These are phyloP conservation scores for Fundulus diaphanus DNA, from an alignment of 2,797 vertebrate genomes.

Conservation along the genomic window DNA sequence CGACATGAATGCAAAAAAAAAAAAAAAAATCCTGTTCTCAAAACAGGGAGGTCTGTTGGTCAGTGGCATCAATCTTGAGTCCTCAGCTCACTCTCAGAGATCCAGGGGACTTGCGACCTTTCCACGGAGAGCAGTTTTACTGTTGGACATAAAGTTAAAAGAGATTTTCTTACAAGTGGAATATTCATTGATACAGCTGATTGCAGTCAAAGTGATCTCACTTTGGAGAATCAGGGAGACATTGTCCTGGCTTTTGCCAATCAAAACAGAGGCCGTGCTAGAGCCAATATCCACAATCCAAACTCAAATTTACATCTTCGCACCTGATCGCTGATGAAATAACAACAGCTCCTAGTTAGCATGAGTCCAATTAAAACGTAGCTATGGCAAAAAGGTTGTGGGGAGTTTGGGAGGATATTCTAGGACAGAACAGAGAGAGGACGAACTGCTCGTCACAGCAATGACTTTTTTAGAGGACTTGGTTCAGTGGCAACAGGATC, in stretches of 20 bases:
- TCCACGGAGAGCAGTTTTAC: neutral
- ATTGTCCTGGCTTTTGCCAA: neutral
- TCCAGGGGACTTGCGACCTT: no score
- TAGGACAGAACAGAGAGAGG: neutral
- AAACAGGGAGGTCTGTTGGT: neutral
- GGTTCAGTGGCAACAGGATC: neutral
- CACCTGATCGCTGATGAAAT: neutral
- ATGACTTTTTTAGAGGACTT: neutral
- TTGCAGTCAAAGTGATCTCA: neutral
- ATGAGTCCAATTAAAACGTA: neutral
- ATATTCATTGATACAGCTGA: neutral
- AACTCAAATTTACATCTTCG: neutral
- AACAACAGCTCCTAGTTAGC: neutral
- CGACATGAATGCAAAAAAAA: conserved; percentile 5
- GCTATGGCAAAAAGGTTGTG: neutral
- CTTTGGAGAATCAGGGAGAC: neutral
- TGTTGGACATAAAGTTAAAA: neutral
- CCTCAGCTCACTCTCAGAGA: neutral
- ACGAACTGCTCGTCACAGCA: neutral
- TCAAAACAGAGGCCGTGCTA: neutral
- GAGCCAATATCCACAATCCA: neutral
- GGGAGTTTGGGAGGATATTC: neutral
- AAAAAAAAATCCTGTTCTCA: neutral
- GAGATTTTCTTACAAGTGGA: neutral
- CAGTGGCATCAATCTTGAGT: conserved; percentile 13